Evolutionary conservation across 2,888 invertebrate genomes (phyloP), one percentile per base, ranked within the genome.

Genomic region (Rambutsinella grinnellia): DNA sequence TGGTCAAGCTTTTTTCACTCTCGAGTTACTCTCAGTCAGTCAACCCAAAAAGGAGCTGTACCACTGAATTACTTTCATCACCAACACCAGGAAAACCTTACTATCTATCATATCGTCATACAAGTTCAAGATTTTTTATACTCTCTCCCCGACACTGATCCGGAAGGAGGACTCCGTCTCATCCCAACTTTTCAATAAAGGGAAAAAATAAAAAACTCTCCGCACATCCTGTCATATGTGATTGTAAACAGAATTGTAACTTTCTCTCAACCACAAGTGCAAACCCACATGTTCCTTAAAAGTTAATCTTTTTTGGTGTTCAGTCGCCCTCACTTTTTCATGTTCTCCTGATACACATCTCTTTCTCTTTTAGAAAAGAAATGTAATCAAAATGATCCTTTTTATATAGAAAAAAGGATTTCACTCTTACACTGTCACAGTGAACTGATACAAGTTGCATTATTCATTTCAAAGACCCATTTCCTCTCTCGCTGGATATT

Each of bases 221-320:
- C 28, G 23, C 17, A 17, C 3, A 26, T 26, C n/a, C 56, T 28
- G 66, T 56, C 66, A 66, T 56, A 51, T 46, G 56, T 46, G 66
- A 66, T 56, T 66, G 66, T 66, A 66, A 66, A 66, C 66, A 65
- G 53, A 65, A 65, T 53, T 54, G 66, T 54, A 56, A 53, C 46
- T 44, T 46, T 56, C 56, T 54, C n/a, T 56, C 17, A 27, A 15
- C 36, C 17, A 2, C 63, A 60, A 36, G 27, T 47, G n/a, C 36
- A 15, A 51, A 24, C 27, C 26, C 51, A 28, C 36, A 8, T 36
- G 5, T 36, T 36, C 36, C 6, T 13, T 13, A 36, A n/a, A n/a
- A 36, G 36, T 36, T 36, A 36, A 36, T 36, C 36, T 36, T 36
- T 5, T 13, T 36, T n/a, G n/a, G n/a, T n/a, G n/a, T n/a, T n/a